Evolutionary conservation across 2,888 invertebrate genomes (phyloP).

Genomic region (Acleris literana): DNA sequence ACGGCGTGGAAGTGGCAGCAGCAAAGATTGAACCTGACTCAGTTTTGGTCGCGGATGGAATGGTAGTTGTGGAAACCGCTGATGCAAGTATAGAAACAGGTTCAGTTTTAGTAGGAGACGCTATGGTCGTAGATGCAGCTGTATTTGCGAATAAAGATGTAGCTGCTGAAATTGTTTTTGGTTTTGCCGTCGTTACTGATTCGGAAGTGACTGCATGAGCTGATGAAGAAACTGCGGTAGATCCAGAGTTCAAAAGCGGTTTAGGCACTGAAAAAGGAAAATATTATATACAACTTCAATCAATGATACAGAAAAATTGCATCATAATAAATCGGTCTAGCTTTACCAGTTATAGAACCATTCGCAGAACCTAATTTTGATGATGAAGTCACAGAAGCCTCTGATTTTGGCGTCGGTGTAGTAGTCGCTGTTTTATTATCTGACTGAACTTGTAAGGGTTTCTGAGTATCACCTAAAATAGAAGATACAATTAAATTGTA

Average conservation of each 20-base stretch:
- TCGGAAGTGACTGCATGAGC: slow-evolving; percentile 33
- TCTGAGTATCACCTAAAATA: slow-evolving; percentile 47
- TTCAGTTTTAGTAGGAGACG: slow-evolving; percentile 36
- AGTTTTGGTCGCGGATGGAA: slow-evolving; percentile 33
- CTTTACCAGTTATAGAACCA: slow-evolving; percentile 45
- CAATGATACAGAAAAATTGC: background rate
- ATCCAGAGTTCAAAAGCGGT: slow-evolving; percentile 42
- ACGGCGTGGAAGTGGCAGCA: slow-evolving; percentile 40
- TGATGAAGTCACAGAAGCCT: slow-evolving; percentile 43
- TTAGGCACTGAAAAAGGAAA: slow-evolving; percentile 48
- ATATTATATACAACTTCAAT: background rate
- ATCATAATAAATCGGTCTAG: background rate
- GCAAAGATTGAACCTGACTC: slow-evolving; percentile 46
- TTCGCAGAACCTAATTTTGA: slow-evolving; percentile 50
- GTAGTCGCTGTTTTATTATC: slow-evolving; percentile 42
- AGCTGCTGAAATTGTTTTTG: slow-evolving; percentile 41
- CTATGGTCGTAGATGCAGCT: slow-evolving; percentile 45
- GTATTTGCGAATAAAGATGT: slow-evolving; percentile 60
- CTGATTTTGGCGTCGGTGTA: slow-evolving; percentile 42
- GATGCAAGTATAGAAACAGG: slow-evolving; percentile 46
- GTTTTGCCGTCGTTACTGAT: slow-evolving; percentile 37
- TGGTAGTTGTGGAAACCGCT: slow-evolving; percentile 35
- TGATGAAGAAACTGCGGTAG: slow-evolving; percentile 32
- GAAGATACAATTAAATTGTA: slow-evolving; percentile 17
- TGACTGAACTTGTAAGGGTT: slow-evolving; percentile 44